Conservation (phyloP, 2,113 vertebrate species). For the Clinocottus analis region DNA sequence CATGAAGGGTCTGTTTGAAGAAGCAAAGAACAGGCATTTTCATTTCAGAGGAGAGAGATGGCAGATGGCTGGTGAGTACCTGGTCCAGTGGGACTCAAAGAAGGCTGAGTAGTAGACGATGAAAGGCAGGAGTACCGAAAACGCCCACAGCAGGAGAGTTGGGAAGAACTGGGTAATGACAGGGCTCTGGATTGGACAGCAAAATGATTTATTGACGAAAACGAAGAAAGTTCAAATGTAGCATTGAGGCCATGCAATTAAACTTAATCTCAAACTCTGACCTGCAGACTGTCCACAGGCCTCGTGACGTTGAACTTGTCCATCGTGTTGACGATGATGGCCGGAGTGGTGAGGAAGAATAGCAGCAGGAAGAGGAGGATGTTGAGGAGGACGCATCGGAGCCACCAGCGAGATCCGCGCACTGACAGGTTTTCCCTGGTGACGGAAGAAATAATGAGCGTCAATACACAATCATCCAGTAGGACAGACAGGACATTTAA, state of each 20-base stretch:
- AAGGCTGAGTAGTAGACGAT: constrained; percentile 95
- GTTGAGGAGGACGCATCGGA: constrained; percentile 92
- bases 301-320: constrained; percentile 97
- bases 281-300: constrained; percentile 93
- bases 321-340: constrained; percentile 98
- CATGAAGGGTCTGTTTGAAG: constrained; percentile 32
- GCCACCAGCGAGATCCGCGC: constrained; percentile 92
- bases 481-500: constrained; percentile 24
- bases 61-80: constrained; percentile 79
- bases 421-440: constrained; percentile 95
- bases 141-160: constrained; percentile 93
- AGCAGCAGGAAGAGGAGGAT: constrained; percentile 94
- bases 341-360: constrained; percentile 98
- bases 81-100: constrained; percentile 97
- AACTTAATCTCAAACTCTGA: constrained; percentile 48
- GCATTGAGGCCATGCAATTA: not conserved
- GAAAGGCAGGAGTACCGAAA: constrained; percentile 94
- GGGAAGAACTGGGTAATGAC: constrained; percentile 97
- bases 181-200: constrained; percentile 86
- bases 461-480: constrained; percentile 29
- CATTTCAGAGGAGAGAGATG: constrained; percentile 31
- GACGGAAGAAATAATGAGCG: constrained; percentile 40
- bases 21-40: constrained; percentile 41
- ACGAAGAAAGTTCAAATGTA: not conserved
- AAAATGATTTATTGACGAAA: constrained; percentile 35